Conservation (phyloP, 2,113 vertebrate species). For the Podarcis cretensis region DNA sequence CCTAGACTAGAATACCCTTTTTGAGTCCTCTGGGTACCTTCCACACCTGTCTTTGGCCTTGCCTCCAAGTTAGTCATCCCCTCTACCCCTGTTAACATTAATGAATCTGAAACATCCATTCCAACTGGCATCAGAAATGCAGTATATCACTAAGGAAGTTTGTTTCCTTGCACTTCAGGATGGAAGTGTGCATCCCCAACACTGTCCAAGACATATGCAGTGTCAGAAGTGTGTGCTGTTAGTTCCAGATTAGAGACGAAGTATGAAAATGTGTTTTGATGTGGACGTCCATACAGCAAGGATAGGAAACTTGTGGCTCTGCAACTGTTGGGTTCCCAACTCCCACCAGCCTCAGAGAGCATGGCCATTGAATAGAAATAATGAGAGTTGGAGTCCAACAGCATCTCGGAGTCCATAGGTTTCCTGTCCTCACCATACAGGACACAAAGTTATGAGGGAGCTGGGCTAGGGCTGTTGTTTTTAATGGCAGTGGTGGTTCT, state of each 20-base stretch:
- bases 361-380: too few relatives aligned
- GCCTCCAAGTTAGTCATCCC: neutral
- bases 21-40: neutral
- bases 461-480: too few relatives aligned
- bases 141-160: neutral
- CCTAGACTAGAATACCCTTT: neutral
- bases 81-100: neutral
- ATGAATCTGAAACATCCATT: neutral
- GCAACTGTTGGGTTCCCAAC: too few relatives aligned
- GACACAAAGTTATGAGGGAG: too few relatives aligned
- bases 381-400: too few relatives aligned
- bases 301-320: neutral
- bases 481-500: too few relatives aligned
- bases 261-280: neutral
- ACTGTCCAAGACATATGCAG: neutral
- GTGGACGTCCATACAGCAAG: neutral
- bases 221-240: neutral
- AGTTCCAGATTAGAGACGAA: neutral
- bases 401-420: too few relatives aligned
- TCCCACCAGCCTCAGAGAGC: too few relatives aligned
- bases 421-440: too few relatives aligned
- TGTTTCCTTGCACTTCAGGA: neutral
- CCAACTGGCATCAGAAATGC: neutral
- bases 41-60: neutral
- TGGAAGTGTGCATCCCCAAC: neutral